phyloP scores from a whole-genome alignment of 2,888 invertebrate genomes.

The Priocnemis perturbator region DNA sequence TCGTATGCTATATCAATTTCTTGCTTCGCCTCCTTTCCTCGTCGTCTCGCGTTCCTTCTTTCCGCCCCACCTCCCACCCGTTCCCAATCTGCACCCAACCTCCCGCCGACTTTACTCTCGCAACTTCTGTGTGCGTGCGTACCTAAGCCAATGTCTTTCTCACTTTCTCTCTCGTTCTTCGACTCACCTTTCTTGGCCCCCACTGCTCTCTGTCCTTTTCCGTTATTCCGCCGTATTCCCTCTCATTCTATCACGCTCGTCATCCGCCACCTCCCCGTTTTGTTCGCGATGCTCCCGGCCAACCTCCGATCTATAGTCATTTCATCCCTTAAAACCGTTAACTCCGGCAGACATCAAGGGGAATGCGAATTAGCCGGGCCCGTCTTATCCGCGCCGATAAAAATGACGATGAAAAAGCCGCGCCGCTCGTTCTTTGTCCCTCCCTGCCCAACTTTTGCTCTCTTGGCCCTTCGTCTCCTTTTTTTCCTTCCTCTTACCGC shows the following conservation, averaged over 20 bases:
- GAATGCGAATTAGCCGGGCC: conserved; percentile 72
- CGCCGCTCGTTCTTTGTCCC: conserved; percentile 31
- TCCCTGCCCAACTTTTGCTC: conserved; percentile 10
- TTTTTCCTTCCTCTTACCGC: conserved; percentile 5
- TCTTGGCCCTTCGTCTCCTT: not conserved
- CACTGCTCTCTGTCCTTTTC: too few relatives aligned
- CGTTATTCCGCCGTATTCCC: conserved; percentile 13
- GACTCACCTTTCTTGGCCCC: conserved; percentile 33
- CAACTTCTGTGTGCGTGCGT: too few relatives aligned
- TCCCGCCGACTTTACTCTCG: conserved; percentile 14
- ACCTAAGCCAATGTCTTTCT: too few relatives aligned
- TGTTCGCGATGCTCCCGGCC: conserved; percentile 34
- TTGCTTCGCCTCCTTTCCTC: conserved; percentile 70
- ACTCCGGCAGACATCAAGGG: conserved; percentile 73
- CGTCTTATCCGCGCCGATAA: conserved; percentile 65
- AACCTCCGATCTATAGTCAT: conserved; percentile 70
- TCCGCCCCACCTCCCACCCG: conserved; percentile 37
- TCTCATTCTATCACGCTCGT: conserved; percentile 42
- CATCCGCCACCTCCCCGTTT: conserved; percentile 34
- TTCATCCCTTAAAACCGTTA: conserved; percentile 75
- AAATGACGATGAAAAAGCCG: conserved; percentile 56
- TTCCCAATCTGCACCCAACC: conserved; percentile 27
- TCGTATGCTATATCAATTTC: conserved; percentile 76
- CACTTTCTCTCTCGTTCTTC: not conserved
- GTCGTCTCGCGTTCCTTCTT: conserved; percentile 42